phyloP scores from a whole-genome alignment of 2,113 vertebrate species.

The Phylloscopus whistleri region DNA sequence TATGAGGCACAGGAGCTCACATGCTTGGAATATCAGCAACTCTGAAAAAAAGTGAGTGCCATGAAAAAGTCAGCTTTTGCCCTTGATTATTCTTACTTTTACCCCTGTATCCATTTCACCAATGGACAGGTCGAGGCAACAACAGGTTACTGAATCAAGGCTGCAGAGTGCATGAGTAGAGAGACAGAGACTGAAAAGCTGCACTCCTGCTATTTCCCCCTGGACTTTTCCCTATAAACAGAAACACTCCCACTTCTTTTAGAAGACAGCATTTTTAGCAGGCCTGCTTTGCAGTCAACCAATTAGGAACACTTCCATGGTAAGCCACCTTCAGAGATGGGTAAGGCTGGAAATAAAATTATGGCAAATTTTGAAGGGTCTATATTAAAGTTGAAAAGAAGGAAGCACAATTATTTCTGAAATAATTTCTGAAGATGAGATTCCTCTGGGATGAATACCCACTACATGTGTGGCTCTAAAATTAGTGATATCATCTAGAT shows the following conservation, averaged over 20 bases:
- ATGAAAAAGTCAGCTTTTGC: not conserved
- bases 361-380: not conserved
- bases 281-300: not conserved
- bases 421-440: not conserved
- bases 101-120: not conserved
- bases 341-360: not conserved
- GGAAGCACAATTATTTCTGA: not conserved
- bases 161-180: rapidly evolving
- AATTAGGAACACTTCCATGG: not conserved
- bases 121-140: rapidly evolving
- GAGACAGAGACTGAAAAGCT: not conserved
- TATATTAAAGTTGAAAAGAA: not conserved
- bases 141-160: not conserved
- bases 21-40: not conserved
- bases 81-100: not conserved
- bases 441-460: not conserved
- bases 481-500: not conserved
- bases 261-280: not conserved
- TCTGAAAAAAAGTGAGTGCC: not conserved
- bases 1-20: not conserved
- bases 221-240: not conserved
- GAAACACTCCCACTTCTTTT: not conserved
- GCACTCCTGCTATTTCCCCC: not conserved
- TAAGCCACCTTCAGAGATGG: not conserved
- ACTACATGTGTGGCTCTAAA: not conserved